Conservation (phyloP, 64 coral and sea anemone genomes). For the Stichodactyla mertensii region DNA sequence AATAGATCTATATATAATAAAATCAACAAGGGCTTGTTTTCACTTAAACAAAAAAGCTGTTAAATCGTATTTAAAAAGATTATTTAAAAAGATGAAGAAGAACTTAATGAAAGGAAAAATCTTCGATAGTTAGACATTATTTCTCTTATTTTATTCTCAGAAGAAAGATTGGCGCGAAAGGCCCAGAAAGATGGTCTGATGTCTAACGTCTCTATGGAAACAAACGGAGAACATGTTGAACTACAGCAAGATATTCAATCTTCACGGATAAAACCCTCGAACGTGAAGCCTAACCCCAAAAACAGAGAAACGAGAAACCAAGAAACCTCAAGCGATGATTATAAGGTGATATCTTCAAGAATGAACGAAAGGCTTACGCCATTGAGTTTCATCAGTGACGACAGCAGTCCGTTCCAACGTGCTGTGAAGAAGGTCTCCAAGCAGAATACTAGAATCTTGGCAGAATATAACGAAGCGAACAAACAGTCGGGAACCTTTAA, state of each 20-base stretch:
- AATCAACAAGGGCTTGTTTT: too few species aligned
- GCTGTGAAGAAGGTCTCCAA: conserved; percentile 12
- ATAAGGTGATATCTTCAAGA: neutral
- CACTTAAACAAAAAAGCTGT: too few species aligned
- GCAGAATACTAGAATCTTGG: conserved; percentile 11
- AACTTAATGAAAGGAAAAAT: neutral
- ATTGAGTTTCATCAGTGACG: conserved; percentile 6
- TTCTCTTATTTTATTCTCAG: neutral
- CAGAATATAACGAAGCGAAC: neutral
- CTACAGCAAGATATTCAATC: neutral
- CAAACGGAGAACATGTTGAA: neutral
- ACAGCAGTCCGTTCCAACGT: neutral
- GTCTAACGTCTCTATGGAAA: neutral
- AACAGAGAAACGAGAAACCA: neutral
- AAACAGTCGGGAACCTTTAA: neutral
- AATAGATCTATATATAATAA: too few species aligned
- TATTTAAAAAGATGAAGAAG: too few species aligned
- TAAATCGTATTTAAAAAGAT: too few species aligned
- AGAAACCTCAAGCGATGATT: neutral
- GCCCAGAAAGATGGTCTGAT: neutral
- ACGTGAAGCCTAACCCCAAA: neutral
- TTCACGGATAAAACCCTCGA: neutral
- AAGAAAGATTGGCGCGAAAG: neutral
- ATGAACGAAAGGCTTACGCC: neutral
- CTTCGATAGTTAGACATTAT: too few species aligned